Conservation (phyloP, 2,797 vertebrate species). For the Gadopsis bispinosus region DNA sequence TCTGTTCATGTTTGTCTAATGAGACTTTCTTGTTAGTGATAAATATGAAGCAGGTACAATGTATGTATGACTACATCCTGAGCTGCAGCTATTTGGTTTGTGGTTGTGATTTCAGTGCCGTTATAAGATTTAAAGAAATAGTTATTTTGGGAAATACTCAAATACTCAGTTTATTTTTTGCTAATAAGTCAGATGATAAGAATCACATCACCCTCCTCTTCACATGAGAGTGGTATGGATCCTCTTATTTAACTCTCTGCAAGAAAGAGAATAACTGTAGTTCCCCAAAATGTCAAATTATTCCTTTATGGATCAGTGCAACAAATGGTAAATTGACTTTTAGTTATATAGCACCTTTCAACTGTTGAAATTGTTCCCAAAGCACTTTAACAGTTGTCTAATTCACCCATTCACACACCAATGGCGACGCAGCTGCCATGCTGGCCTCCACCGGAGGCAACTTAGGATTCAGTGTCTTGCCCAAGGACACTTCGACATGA, state of each 20-base stretch:
- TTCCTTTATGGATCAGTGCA: not conserved
- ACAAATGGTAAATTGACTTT: too few relatives aligned
- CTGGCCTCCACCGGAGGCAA: too few relatives aligned
- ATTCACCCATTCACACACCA: too few relatives aligned
- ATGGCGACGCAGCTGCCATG: too few relatives aligned
- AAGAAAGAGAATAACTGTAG: not conserved
- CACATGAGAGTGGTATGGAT: not conserved
- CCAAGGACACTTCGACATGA: too few relatives aligned
- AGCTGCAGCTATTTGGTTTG: not conserved
- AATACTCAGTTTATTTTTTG: not conserved
- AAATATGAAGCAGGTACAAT: too few relatives aligned
- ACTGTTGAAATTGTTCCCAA: too few relatives aligned
- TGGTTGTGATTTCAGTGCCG: not conserved
- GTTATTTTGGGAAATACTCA: not conserved
- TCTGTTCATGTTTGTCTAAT: slow-evolving; percentile 53
- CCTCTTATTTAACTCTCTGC: not conserved
- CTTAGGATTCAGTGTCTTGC: too few relatives aligned
- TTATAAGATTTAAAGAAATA: not conserved
- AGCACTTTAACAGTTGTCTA: too few relatives aligned
- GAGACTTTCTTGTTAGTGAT: slow-evolving; percentile 40
- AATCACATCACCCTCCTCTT: not conserved
- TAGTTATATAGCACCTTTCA: too few relatives aligned
- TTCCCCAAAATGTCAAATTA: not conserved
- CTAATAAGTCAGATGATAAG: not conserved
- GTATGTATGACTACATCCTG: slow-evolving; percentile 1